Conservation (phyloP, 2,113 vertebrate genomes). For the Grammomys dolichurus region DNA sequence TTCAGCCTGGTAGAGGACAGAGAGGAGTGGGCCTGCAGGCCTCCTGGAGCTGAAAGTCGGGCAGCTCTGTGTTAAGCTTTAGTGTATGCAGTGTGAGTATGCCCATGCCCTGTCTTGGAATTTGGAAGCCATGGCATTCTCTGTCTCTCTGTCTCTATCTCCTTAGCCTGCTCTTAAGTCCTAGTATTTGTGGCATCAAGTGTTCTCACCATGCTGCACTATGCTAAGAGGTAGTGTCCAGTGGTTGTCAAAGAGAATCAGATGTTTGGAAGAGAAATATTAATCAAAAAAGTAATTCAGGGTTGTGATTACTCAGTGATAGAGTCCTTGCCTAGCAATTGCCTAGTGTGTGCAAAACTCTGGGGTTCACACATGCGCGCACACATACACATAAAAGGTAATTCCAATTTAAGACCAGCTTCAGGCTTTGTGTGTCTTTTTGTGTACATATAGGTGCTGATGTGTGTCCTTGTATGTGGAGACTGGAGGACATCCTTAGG, state of each 20-base stretch:
- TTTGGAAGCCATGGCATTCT: neutral
- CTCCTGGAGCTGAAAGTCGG: neutral
- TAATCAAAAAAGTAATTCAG: neutral
- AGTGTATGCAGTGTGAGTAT: neutral
- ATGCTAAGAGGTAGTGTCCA: neutral
- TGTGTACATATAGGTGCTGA: neutral
- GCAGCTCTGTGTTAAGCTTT: neutral
- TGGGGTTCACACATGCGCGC: neutral
- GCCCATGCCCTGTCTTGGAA: neutral
- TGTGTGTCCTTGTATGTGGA: neutral
- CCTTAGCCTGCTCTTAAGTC: neutral
- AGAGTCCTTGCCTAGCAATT: neutral
- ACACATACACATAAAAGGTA: neutral
- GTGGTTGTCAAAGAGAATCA: neutral
- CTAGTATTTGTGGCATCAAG: neutral
- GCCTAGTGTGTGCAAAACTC: neutral
- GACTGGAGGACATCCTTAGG: neutral
- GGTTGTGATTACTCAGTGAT: neutral
- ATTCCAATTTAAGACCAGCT: neutral
- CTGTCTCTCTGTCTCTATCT: neutral
- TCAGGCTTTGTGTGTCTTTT: neutral
- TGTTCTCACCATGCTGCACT: neutral
- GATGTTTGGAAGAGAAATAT: neutral
- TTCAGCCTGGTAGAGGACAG: neutral
- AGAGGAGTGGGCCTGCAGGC: neutral